A percentile compares a stretch with the other conserved stretches of the same genome.
Evolutionary conservation across 2,888 invertebrate genomes (phyloP).

Genomic region (Parelbella ahira): DNA sequence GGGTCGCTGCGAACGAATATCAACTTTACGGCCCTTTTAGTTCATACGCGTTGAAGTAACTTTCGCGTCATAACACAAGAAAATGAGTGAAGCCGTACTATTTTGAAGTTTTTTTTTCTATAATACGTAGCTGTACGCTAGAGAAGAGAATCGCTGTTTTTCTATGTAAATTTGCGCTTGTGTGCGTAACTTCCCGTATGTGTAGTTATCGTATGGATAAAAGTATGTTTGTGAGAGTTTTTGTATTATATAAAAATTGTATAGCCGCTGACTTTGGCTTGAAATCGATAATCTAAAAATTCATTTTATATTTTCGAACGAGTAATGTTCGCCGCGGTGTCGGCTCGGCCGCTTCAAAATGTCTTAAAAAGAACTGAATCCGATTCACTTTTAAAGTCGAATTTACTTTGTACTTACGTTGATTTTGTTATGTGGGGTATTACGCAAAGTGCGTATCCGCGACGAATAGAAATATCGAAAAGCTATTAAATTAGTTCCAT

Average conservation of each 20-base stretch:
- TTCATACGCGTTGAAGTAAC: constrained; percentile 54
- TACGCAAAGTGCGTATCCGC: too few relatives aligned
- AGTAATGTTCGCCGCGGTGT: constrained; percentile 37
- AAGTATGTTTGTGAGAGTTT: constrained; percentile 49
- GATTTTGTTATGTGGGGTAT: too few relatives aligned
- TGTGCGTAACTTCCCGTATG: constrained; percentile 70
- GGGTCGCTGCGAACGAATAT: constrained; percentile 50
- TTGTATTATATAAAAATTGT: constrained; percentile 72
- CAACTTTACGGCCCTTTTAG: constrained; percentile 51
- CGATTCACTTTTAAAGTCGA: not conserved
- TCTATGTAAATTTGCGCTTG: constrained; percentile 63
- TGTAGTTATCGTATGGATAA: constrained; percentile 56
- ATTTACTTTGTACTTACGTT: too few relatives aligned
- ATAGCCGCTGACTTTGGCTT: constrained; percentile 51
- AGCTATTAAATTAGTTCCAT: not conserved
- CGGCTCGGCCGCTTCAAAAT: constrained; percentile 30
- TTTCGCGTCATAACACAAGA: constrained; percentile 50
- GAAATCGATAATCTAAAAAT: constrained; percentile 74
- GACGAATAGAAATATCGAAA: constrained; percentile 1
- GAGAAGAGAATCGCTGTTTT: constrained; percentile 70
- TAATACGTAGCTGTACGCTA: constrained; percentile 60
- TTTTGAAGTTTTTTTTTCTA: constrained; percentile 76
- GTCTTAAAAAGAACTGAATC: not conserved
- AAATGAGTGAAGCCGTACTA: constrained; percentile 70
- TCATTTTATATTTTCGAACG: constrained; percentile 61